phyloP scores from a whole-genome alignment of 2,113 vertebrate genomes.

The Rhodinocichla rosea region DNA sequence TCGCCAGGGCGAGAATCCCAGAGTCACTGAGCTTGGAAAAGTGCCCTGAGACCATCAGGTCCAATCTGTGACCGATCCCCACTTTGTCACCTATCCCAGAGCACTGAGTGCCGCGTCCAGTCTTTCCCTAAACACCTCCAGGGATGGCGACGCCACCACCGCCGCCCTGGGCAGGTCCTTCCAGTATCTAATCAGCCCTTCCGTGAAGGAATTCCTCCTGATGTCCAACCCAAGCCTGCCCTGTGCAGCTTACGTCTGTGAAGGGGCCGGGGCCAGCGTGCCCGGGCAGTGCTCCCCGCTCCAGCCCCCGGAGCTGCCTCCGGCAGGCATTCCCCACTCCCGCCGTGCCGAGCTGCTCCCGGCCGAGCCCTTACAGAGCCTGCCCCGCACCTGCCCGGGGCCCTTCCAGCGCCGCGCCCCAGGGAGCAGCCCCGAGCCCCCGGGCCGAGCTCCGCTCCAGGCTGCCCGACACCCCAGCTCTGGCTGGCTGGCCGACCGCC shows the following conservation, averaged over 20 bases:
- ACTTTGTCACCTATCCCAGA: background rate
- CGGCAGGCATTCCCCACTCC: accelerated
- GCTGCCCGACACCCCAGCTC: background rate
- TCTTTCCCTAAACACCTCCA: background rate
- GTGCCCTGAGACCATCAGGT: background rate
- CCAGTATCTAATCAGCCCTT: accelerated
- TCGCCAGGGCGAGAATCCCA: background rate
- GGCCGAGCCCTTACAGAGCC: accelerated
- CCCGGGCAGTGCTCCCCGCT: background rate
- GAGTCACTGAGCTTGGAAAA: background rate
- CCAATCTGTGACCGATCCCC: background rate
- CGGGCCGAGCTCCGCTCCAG: background rate
- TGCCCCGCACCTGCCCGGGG: background rate
- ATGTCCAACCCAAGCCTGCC: background rate
- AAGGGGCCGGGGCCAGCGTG: accelerated
- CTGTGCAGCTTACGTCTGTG: accelerated
- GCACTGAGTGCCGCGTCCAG: background rate
- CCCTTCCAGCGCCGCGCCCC: background rate
- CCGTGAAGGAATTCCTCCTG: background rate
- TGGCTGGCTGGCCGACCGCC: background rate
- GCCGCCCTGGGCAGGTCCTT: background rate
- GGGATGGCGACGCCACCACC: no score
- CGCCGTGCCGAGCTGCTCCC: accelerated
- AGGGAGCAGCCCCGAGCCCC: background rate
- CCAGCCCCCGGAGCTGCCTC: background rate